Percentiles rank a stretch among this genome's conserved stretches.
Conservation (phyloP, 2,888 invertebrate species). For the Meiosimyza platycephala region DNA sequence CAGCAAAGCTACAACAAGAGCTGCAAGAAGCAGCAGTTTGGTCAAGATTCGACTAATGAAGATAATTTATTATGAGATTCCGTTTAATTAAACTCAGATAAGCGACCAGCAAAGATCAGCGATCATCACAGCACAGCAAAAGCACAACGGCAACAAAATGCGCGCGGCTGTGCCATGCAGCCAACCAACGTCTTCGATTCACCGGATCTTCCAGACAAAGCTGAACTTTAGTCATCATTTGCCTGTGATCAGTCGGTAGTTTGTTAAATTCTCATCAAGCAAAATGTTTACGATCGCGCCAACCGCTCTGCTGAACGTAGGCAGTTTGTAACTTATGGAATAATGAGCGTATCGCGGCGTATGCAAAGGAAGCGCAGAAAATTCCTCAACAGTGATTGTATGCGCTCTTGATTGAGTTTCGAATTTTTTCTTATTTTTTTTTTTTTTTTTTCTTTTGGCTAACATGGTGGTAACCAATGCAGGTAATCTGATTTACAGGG, state of each 20-base stretch:
- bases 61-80: slow-evolving; percentile 68
- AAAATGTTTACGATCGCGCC: slow-evolving; percentile 10
- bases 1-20: slow-evolving; percentile 1
- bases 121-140: not conserved
- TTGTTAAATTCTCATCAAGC: slow-evolving; percentile 57
- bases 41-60: slow-evolving; percentile 62
- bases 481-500: no score
- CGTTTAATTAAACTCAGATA: slow-evolving; percentile 68
- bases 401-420: no score
- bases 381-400: slow-evolving; percentile 14
- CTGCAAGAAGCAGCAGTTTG: slow-evolving; percentile 38
- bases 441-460: no score
- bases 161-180: not conserved
- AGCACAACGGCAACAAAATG: slow-evolving; percentile 2
- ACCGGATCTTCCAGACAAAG: slow-evolving; percentile 19
- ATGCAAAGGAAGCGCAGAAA: not conserved
- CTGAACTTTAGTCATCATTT: slow-evolving; percentile 34
- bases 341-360: not conserved
- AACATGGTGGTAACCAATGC: no score
- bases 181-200: not conserved
- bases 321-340: not conserved
- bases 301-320: not conserved
- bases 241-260: slow-evolving; percentile 41
- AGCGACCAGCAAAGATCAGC: slow-evolving; percentile 42
- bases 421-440: no score